Evolutionary conservation across 2,113 vertebrate genomes (phyloP).

Genomic region (Acrocephalus arundinaceus): DNA sequence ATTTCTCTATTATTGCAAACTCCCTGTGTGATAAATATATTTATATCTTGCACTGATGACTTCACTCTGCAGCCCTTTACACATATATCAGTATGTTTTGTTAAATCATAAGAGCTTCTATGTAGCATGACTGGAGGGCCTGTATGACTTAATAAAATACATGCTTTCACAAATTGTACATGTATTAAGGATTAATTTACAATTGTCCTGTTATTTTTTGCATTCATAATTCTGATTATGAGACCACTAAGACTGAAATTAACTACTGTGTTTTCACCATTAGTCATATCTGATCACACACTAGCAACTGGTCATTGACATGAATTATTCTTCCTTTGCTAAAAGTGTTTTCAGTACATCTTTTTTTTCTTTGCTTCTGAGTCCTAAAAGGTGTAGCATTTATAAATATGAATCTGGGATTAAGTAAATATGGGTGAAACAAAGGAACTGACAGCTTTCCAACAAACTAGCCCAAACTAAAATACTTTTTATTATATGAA

Average conservation of each 20-base stretch:
- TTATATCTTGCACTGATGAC: not conserved
- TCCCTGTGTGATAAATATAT: not conserved
- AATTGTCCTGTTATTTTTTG: not conserved
- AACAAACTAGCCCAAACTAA: not conserved
- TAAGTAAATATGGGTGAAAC: not conserved
- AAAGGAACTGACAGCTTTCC: not conserved
- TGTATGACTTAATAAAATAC: fast-evolving
- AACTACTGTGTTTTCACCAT: not conserved
- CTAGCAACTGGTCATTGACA: not conserved
- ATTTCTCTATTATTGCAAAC: not conserved
- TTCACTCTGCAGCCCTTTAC: not conserved
- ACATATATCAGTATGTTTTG: not conserved
- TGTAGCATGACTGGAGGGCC: not conserved
- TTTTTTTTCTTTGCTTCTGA: not conserved
- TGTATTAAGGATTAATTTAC: not conserved
- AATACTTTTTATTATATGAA: not conserved
- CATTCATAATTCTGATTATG: not conserved
- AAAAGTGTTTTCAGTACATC: not conserved
- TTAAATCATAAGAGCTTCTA: not conserved
- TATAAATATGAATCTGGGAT: not conserved
- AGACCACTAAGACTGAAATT: not conserved
- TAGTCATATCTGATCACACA: not conserved
- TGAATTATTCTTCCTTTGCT: not conserved
- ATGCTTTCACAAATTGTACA: not conserved
- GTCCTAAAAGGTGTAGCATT: not conserved